phyloP scores from a whole-genome alignment of 2,113 vertebrate species.

The Phainopepla nitens region DNA sequence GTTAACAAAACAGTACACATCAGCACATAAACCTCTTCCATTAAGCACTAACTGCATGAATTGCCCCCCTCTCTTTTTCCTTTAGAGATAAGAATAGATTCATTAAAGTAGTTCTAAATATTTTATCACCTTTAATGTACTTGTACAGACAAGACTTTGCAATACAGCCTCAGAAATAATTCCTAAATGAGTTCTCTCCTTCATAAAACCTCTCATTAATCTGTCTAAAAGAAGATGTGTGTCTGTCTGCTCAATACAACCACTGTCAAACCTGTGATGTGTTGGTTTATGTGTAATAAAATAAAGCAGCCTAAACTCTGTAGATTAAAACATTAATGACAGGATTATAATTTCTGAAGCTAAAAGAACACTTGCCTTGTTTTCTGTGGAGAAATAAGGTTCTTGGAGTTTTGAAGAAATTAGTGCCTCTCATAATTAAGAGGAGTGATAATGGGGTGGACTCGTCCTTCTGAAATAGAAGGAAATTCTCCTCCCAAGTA shows the following conservation, averaged over 20 bases:
- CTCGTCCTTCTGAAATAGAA: not conserved
- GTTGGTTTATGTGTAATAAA: not conserved
- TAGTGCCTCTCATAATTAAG: not conserved
- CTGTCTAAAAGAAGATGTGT: constrained; percentile 5
- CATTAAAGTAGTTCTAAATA: constrained; percentile 56
- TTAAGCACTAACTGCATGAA: constrained; percentile 23
- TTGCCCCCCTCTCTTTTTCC: not conserved
- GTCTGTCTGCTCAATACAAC: not conserved
- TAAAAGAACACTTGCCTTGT: not conserved
- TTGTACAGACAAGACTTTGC: not conserved
- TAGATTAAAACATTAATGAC: not conserved
- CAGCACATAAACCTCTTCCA: constrained; percentile 13
- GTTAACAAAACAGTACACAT: constrained; percentile 22
- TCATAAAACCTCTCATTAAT: constrained; percentile 37
- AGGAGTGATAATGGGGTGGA: not conserved
- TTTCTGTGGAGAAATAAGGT: not conserved
- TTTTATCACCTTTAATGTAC: constrained; percentile 49
- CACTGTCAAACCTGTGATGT: not conserved
- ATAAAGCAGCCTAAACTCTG: not conserved
- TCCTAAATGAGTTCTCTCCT: constrained; percentile 28
- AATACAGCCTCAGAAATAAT: not conserved
- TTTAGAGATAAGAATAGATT: constrained; percentile 31
- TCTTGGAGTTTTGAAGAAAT: not conserved
- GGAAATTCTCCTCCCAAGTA: not conserved
- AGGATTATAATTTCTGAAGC: not conserved